Conservation (phyloP, 35 echinoderm and acorn worm genomes). For the Ptychodera flava region DNA sequence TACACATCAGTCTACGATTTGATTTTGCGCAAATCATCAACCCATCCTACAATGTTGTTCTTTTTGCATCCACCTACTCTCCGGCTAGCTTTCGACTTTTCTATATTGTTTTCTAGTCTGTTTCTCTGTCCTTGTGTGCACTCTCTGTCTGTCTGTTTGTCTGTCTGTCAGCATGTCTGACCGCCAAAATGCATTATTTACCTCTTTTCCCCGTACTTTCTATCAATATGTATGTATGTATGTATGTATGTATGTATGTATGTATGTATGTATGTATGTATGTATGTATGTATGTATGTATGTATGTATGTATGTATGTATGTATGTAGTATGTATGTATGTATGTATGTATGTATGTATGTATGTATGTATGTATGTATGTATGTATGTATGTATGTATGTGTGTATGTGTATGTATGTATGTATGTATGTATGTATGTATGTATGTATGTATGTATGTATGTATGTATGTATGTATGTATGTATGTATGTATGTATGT, state of each 20-base stretch:
- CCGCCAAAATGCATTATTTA: background rate
- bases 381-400: background rate
- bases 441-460: constrained; percentile 2
- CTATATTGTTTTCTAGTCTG: too few species aligned
- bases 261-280: background rate
- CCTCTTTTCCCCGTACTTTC: background rate
- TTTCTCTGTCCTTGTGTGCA: too few species aligned
- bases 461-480: constrained; percentile 2
- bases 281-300: background rate
- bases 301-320: background rate
- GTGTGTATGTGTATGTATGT: background rate
- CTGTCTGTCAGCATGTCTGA: too few species aligned
- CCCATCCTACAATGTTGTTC: too few species aligned
- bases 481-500: constrained; percentile 2
- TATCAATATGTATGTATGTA: background rate
- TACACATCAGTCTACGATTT: too few species aligned
- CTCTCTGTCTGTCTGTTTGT: too few species aligned
- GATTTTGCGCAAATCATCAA: too few species aligned
- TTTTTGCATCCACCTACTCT: too few species aligned
- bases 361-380: background rate
- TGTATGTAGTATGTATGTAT: background rate
- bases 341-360: background rate
- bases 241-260: background rate
- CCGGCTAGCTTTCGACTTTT: too few species aligned
- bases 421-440: constrained; percentile 2